Evolutionary conservation across 2,113 vertebrate genomes (phyloP), one percentile per base, ranked within the genome.

Genomic region (Perca schrenkii): DNA sequence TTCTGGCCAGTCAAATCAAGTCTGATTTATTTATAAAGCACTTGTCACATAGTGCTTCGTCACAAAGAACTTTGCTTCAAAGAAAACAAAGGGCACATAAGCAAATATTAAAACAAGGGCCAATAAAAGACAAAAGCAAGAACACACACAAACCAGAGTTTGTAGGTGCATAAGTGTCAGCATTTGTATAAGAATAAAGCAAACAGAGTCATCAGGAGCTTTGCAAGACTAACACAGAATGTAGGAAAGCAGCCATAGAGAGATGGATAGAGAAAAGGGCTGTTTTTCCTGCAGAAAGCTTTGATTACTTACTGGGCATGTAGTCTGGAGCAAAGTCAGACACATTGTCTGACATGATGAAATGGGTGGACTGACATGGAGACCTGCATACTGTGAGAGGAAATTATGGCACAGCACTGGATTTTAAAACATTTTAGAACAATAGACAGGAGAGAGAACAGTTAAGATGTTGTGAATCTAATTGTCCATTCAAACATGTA

Each of bases 21-120:
- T 85, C 60, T 67, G 61, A 70, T 86, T 89, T 86, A 85, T 86
- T 88, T 87, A 67, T 65, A 62, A 79, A 85, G 70, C 40, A 57
- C 82, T 86, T 83, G 74, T 85, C 85, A 79, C 74, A 83, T 57
- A 74, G 63, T 60, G 65, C 72, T 84, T 69, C 70, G 58, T 86
- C 83, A 66, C 53, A 77, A 81, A 77, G 49, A 57, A 22, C 49
- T 61, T 76, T 60, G 63, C 67, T 67, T 66, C 13, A 57, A 76
- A 85, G 65, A 74, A 84, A 89, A 85, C 49, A 52, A 80, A 80
- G 36, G 52, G 69, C 56, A 90, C 57, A 50, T 28, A 75, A 83
- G 75, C 58, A 66, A n/a, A 83, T 72, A 79, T 57, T 68, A 40
- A 78, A 78, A 68, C 25, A 70, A 84, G 40, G 40, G 21, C 46